These are phyloP conservation scores for Brachyalestes nurse DNA, from an alignment of 2,797 vertebrate species.

Conservation along the genomic window DNA sequence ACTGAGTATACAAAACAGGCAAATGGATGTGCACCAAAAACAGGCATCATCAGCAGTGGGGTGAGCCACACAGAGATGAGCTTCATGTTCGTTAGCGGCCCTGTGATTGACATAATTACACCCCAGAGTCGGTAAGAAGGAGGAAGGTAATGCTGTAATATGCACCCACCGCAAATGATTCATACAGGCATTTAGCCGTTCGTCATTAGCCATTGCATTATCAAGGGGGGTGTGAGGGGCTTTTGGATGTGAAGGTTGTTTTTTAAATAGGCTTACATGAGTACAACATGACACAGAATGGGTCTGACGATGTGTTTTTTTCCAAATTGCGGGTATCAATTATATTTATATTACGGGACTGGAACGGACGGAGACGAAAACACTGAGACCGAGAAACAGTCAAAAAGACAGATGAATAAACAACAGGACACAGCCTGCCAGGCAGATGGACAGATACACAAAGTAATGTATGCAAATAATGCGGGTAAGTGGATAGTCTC, in stretches of 20 bases:
- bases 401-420: constrained; percentile 15
- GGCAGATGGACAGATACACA: constrained; percentile 23
- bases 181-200: constrained; percentile 62
- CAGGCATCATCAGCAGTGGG: constrained; percentile 66
- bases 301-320: constrained; percentile 13
- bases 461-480: constrained; percentile 4
- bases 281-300: constrained; percentile 29
- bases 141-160: constrained; percentile 68
- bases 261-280: constrained; percentile 27
- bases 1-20: constrained; percentile 57
- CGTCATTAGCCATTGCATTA: constrained; percentile 56
- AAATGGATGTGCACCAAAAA: constrained; percentile 52
- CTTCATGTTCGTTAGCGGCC: constrained; percentile 68
- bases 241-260: constrained; percentile 36
- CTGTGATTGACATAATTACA: constrained; percentile 74
- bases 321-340: constrained; percentile 27
- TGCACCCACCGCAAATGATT: constrained; percentile 63
- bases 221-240: constrained; percentile 1
- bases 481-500: constrained; percentile 23
- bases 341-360: constrained; percentile 9
- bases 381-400: neutral
- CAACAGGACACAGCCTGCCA: neutral
- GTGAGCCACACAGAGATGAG: constrained; percentile 69
- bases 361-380: neutral
- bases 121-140: constrained; percentile 65